Conservation (phyloP, 2,113 vertebrate genomes). For the Oryzias javanicus region DNA sequence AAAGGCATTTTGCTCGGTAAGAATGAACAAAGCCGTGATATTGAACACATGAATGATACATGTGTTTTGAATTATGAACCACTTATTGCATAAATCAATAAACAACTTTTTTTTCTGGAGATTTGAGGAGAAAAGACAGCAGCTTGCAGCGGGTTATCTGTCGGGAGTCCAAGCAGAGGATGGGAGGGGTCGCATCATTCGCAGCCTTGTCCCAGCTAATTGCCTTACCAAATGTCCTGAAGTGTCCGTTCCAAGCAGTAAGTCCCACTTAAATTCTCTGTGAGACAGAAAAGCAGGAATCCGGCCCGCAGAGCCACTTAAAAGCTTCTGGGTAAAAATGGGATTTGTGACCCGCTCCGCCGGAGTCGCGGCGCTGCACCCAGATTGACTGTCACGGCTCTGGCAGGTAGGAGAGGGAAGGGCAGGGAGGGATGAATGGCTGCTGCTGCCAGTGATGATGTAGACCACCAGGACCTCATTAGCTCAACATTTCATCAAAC, state of each 20-base stretch:
- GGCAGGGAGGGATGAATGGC: constrained; percentile 23
- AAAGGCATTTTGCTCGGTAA: constrained; percentile 36
- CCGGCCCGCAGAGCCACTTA: constrained; percentile 49
- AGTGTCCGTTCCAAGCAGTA: constrained; percentile 44
- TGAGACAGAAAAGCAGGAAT: constrained; percentile 51
- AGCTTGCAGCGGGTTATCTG: constrained; percentile 7
- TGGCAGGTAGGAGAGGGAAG: constrained; percentile 38
- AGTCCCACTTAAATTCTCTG: constrained; percentile 50
- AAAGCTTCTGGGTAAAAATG: constrained; percentile 64
- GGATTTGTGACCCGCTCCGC: constrained; percentile 61
- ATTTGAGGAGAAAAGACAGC: constrained; percentile 3
- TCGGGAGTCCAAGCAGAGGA: constrained; percentile 13
- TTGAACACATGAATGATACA: constrained; percentile 49
- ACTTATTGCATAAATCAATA: constrained; percentile 41
- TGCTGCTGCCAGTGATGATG: constrained; percentile 35
- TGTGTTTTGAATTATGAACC: constrained; percentile 40
- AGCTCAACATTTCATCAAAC: constrained; percentile 71
- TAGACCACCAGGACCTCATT: constrained; percentile 66
- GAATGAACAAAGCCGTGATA: constrained; percentile 40
- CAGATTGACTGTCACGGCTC: constrained; percentile 62
- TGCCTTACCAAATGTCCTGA: constrained; percentile 45
- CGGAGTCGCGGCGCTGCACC: constrained; percentile 36
- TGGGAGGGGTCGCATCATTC: constrained; percentile 38
- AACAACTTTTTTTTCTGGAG: not conserved
- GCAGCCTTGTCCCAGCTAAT: constrained; percentile 45